A percentile compares a stretch with the other conserved stretches of the same genome.
Conservation (phyloP, 2,888 invertebrate species). For the Apodemia duryi region DNA sequence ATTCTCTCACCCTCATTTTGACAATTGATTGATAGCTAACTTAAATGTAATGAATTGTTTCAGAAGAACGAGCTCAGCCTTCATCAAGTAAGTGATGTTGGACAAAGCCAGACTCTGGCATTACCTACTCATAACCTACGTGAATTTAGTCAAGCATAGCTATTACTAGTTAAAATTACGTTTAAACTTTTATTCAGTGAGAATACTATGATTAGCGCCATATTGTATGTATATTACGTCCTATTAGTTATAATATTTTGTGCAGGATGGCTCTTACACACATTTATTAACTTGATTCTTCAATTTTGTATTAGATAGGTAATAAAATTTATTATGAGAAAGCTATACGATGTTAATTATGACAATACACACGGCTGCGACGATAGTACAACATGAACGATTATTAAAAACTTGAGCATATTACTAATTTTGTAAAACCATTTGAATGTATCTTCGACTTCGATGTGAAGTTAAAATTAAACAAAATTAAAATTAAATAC, state of each 20-base stretch:
- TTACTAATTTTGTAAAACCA: too few relatives aligned
- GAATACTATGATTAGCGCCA: not conserved
- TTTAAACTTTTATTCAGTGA: not conserved
- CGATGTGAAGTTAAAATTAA: too few relatives aligned
- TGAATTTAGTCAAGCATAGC: conserved; percentile 10
- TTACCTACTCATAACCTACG: conserved; percentile 21
- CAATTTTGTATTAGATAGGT: not conserved
- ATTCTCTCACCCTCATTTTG: too few relatives aligned
- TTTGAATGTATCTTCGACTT: too few relatives aligned
- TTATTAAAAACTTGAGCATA: too few relatives aligned
- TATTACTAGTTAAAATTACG: not conserved
- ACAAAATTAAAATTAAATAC: too few relatives aligned
- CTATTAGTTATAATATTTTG: not conserved
- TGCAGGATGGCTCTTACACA: not conserved
- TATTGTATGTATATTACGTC: conserved; percentile 1
- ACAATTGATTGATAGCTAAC: too few relatives aligned
- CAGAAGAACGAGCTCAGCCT: conserved; percentile 54
- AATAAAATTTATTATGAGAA: too few relatives aligned
- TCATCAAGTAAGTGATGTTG: conserved; percentile 62
- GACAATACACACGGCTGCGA: not conserved
- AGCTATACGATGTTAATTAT: not conserved
- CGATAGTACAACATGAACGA: not conserved
- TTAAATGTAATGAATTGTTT: conserved; percentile 25
- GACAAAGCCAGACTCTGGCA: conserved; percentile 25
- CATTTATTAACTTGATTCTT: not conserved